These are phyloP conservation scores for Charadrius vociferus DNA, from an alignment of 2,113 vertebrate genomes.

Conservation along the genomic window DNA sequence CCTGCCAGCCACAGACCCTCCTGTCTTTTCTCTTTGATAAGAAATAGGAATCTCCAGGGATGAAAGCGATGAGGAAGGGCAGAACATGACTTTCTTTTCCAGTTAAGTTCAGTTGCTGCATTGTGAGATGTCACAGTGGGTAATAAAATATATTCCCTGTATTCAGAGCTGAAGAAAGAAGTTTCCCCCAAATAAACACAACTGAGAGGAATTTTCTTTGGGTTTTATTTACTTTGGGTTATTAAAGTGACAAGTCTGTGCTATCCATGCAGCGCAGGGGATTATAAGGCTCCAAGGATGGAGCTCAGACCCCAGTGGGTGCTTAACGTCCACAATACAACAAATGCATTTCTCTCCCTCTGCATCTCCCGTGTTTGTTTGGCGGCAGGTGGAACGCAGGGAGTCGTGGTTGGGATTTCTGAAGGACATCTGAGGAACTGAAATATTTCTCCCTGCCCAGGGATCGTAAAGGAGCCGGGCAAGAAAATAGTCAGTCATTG, in stretches of 20 bases:
- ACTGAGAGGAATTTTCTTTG: not conserved
- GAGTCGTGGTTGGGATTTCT: not conserved
- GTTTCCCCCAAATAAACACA: not conserved
- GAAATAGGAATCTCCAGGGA: not conserved
- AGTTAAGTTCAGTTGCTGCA: not conserved
- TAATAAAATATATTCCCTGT: not conserved
- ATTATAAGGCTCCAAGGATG: slow-evolving; percentile 26
- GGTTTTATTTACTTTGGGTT: slow-evolving; percentile 35
- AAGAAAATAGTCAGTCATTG: not conserved
- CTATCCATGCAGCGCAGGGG: not conserved
- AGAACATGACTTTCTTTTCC: not conserved
- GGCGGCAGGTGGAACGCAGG: not conserved
- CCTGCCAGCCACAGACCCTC: not conserved
- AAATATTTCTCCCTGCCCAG: not conserved
- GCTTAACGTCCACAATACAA: not conserved
- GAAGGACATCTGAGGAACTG: not conserved
- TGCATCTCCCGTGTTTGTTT: not conserved
- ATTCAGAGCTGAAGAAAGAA: not conserved
- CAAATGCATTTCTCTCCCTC: not conserved
- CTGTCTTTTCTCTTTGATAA: not conserved
- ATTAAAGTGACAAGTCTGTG: not conserved
- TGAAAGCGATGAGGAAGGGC: not conserved
- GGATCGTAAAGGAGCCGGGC: not conserved
- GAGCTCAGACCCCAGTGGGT: not conserved
- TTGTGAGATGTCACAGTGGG: not conserved